phyloP scores from a whole-genome alignment of 2,797 vertebrate genomes.

The Epinephelus malabaricus region DNA sequence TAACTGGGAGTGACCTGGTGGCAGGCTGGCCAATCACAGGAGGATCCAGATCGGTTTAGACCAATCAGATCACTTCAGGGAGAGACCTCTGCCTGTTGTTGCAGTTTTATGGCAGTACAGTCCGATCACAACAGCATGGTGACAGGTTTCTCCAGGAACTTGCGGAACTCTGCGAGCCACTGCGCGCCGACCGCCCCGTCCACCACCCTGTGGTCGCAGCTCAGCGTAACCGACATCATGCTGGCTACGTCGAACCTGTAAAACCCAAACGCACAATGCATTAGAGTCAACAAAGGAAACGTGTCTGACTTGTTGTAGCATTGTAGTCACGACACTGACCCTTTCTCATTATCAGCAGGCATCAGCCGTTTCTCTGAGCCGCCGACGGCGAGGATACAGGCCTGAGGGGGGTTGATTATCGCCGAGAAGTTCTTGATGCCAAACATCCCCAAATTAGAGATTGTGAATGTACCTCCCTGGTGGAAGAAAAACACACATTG shows the following conservation, averaged over 20 bases:
- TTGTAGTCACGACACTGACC: conserved; percentile 81
- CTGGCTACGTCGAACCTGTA: conserved; percentile 94
- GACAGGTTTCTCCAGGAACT: conserved; percentile 94
- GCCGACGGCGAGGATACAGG: conserved; percentile 96
- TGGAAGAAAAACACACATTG: conserved; percentile 7
- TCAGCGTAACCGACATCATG: conserved; percentile 97
- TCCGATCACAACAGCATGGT: conserved; percentile 94
- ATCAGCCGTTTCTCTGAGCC: conserved; percentile 93
- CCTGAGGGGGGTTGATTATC: conserved; percentile 98
- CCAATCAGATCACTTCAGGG: conserved; percentile 65
- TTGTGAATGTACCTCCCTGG: conserved; percentile 97
- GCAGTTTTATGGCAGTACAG: conserved; percentile 48
- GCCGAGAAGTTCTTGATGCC: conserved; percentile 98
- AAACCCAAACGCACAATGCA: background rate
- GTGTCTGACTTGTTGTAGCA: accelerated
- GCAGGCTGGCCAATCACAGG: conserved; percentile 59
- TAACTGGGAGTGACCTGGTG: conserved; percentile 76
- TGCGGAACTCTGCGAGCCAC: conserved; percentile 98
- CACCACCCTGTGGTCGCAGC: conserved; percentile 97
- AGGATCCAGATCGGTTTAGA: conserved; percentile 46
- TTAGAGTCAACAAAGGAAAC: conserved; percentile 2
- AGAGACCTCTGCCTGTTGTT: conserved; percentile 56
- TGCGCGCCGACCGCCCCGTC: conserved; percentile 97
- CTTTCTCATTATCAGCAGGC: conserved; percentile 96
- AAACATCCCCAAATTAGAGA: conserved; percentile 99